phyloP scores from a whole-genome alignment of 2,113 vertebrate species.

The Malaclemys terrapin region DNA sequence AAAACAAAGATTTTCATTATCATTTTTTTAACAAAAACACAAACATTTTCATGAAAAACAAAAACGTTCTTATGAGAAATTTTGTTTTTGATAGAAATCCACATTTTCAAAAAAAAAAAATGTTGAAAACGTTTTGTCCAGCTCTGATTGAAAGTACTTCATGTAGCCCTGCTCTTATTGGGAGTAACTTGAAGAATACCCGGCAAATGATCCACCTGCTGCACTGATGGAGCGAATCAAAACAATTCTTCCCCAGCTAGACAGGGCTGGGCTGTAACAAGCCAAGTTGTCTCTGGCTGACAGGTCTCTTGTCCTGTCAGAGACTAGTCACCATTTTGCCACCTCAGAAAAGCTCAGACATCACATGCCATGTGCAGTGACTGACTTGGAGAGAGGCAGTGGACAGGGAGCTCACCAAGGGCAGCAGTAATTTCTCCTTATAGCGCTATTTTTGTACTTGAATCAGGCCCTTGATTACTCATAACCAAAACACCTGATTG shows the following conservation, averaged over 20 bases:
- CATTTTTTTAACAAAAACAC: background rate
- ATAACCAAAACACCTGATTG: background rate
- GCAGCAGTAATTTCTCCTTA: background rate
- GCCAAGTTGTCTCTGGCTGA: background rate
- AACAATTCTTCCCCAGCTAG: background rate
- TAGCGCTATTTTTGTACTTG: background rate
- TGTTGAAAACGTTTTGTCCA: background rate
- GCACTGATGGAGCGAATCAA: background rate
- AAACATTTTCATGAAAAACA: background rate
- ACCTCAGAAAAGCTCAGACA: rapidly evolving
- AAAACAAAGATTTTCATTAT: background rate
- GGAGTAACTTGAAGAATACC: background rate
- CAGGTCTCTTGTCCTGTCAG: background rate
- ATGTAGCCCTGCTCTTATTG: background rate
- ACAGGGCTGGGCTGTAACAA: background rate
- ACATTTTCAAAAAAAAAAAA: background rate
- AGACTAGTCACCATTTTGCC: background rate
- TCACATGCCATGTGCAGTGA: background rate
- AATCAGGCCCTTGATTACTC: background rate
- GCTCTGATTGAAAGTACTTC: background rate
- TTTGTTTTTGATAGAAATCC: background rate
- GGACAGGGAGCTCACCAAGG: background rate
- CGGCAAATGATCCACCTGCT: background rate
- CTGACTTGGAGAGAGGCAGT: background rate
- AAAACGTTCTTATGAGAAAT: background rate